Base-by-base conservation (phyloP, 2,113 vertebrate species). In the Triplophysa dalaica region DNA sequence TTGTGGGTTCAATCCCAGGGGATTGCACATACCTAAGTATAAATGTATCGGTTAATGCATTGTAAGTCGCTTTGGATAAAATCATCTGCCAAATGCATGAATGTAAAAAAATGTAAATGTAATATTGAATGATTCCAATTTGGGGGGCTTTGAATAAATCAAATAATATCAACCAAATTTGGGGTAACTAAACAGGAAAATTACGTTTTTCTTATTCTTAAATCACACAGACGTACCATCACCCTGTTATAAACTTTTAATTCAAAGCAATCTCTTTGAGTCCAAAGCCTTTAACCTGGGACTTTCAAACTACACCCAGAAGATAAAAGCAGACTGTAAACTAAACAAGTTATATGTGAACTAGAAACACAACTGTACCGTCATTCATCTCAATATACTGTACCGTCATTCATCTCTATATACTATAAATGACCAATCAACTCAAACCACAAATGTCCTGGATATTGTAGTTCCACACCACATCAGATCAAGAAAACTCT, bases 221-320 rank as follows among this genome's bases (percentile, higher is more conserved):
- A n/a, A n/a, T n/a, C n/a, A n/a, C 65, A 22, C 64, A 43, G 2
- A 29, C 3, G 24, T 50, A 45, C 38, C 11, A 41, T 24, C n/a
- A 17, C 16, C 45, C 1, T 17, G 7, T 17, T 29, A 29, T 70
- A 52, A 14, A 70, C 26, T 10, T 10, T 54, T 4, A 70, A 24
- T 70, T 54, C 4, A 70, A 70, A 70, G 68, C 9, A 33, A n/a
- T 56, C 48, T 56, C 2, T 14, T 13, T 38, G 50, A 61, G 13
- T 43, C 13, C 12, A 61, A 43, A 61, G 56, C 54, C n/a, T 74
- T 60, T 74, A 33, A 74, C 70, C 70, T n/a, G 33, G 56, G 70
- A 41, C 52, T 72, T 26, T 72, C 70, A 29, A 33, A 3, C 52
- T 61, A 74, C 29, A 60, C 56, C 54, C n/a, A 74, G 56, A 48